phyloP scores from a whole-genome alignment of 2,113 vertebrate genomes.

The Indri indri region DNA sequence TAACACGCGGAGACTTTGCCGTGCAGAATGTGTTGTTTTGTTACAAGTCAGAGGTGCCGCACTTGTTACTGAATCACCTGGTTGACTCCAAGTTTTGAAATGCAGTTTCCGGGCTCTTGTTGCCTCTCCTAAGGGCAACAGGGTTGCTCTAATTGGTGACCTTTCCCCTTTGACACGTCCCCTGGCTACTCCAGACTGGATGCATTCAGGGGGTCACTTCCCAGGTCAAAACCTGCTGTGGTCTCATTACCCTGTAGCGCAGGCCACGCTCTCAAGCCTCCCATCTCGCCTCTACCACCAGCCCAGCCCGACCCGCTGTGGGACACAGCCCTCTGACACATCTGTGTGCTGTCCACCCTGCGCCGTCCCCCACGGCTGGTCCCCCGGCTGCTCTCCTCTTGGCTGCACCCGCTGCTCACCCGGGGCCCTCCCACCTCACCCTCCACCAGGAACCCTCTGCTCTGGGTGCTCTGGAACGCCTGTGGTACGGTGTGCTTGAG shows the following conservation, averaged over 20 bases:
- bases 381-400: background rate
- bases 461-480: background rate
- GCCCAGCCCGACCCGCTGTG: background rate
- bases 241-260: rapidly evolving
- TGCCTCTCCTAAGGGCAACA: background rate
- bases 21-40: too few relatives aligned
- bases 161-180: background rate
- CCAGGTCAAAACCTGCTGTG: background rate
- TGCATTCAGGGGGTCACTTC: background rate
- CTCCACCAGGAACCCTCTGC: background rate
- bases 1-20: background rate
- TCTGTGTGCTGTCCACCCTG: rapidly evolving
- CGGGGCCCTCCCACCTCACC: background rate
- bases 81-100: background rate
- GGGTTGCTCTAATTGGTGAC: background rate
- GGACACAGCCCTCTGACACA: rapidly evolving
- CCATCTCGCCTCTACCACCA: background rate
- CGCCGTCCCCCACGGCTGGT: background rate
- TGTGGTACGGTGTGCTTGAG: background rate
- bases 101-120: background rate
- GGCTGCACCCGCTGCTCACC: background rate
- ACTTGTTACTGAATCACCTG: background rate
- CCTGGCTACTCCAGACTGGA: background rate
- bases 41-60: rapidly evolving
- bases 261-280: background rate